Base-by-base conservation (phyloP, 2,113 vertebrate species). In the Balaeniceps rex region DNA sequence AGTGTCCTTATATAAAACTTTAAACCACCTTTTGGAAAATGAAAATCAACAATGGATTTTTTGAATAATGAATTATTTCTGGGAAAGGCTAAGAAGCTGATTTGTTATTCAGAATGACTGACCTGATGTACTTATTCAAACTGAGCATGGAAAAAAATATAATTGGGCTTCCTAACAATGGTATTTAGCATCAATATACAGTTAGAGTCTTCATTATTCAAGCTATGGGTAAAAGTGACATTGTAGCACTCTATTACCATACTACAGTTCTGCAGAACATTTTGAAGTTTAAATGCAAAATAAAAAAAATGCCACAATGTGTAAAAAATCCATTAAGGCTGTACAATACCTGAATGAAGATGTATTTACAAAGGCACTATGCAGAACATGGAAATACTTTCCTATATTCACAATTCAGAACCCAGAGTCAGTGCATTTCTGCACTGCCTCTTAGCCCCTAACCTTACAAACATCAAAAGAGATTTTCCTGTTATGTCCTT, bases 281-380 rank as follows among this genome's bases (percentile, higher is more conserved):
- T 97, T 97, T 97, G 89, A 94, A 95, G 77, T 93, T 93, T 68
- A 96, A 94, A 86, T 95, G 90, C 90, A 92, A 96, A 93, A 96
- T 88, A 97, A 95, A 79, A 95, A 85, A 93, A 94, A 64, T 91
- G 95, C 96, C 14, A 94, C 91, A 93, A 69, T 74, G 91, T 92
- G 82, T 46, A 83, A 72, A 87, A 96, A 97, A 93, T 85, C 97
- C 95, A 97, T 97, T 97, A 98, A 93, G 91, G 75, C 93, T 54
- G 46, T 47, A 55, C 93, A 96, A 65, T 63, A 87, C 88, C 93
- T 71, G 87, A 96, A 85, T 94, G 92, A 92, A 94, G 94, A 94
- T 55, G 77, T 84, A 77, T 82, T 95, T 96, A 93, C 83, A 94
- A 90, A 95, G 70, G 19, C 71, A 28, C 78, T 88, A 31, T 54